A percentile compares a stretch with the other conserved stretches of the same genome.
Conservation (phyloP, 2,797 vertebrate genomes). For the Hydrolagus colliei region DNA sequence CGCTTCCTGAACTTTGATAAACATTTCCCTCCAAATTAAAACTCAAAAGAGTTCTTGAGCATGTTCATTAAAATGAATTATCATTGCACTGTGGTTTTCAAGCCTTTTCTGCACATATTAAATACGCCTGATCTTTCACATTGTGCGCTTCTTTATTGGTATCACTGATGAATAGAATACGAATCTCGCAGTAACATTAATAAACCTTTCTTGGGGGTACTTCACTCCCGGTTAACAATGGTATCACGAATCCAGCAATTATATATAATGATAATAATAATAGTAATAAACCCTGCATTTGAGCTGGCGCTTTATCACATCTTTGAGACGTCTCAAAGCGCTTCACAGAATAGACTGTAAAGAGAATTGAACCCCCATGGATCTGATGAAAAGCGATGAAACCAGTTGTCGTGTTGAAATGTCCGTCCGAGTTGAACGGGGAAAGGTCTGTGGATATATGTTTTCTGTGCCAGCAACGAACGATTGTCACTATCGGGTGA, state of each 20-base stretch:
- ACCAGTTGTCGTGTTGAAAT: conserved; percentile 20
- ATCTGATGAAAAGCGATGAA: conserved; percentile 11
- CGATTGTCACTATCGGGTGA: background rate
- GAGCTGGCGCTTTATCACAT: no score
- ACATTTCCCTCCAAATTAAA: background rate
- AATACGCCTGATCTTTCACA: conserved; percentile 1
- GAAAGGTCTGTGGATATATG: background rate
- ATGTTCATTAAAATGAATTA: conserved; percentile 39
- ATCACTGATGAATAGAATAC: background rate
- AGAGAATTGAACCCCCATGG: background rate
- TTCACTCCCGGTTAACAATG: conserved; percentile 7
- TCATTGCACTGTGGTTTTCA: conserved; percentile 34
- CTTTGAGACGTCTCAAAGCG: no score
- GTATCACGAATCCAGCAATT: background rate
- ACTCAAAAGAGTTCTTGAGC: background rate
- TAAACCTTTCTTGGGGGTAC: background rate
- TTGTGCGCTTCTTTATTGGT: background rate
- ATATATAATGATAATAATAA: background rate
- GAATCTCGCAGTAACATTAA: conserved; percentile 8
- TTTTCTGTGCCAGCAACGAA: background rate
- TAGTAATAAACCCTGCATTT: no score
- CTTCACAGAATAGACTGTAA: no score
- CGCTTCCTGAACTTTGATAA: background rate
- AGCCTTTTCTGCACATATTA: conserved; percentile 2
- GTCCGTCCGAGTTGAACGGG: background rate